Base-by-base conservation (phyloP, 2,797 vertebrate species). In the Lacerta agilis region DNA sequence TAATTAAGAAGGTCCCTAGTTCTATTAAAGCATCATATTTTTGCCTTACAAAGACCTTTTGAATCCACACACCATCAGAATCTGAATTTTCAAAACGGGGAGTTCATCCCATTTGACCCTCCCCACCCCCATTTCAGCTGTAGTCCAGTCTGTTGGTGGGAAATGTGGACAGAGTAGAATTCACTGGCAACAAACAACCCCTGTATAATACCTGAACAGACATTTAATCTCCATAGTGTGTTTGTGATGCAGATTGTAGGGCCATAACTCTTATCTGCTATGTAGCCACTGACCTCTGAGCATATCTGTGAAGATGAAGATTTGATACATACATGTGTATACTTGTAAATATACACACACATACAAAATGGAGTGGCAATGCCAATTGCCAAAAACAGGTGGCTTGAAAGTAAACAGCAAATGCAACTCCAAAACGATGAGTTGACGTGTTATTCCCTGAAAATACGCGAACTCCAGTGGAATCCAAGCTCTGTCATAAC, bases 401-500 rank as follows among this genome's bases (percentile, higher is more conserved):
- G 17, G 76, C 5, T 66, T 55, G 2, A 67, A 87, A 80, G 55
- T 61, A 61, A 61, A 23, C 58, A 61, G 58, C 6, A 80, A 84
- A 75, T 38, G 73, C 11, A 66, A 79, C 25, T 17, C 11, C 36
- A 18, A 29, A 20, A 29, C 41, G 15, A 18, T 66, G 29, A 18
- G 38, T 13, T 5, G n/a, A 61, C 43, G n/a, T 13, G 49, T 61
- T 25, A 43, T 72, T 86, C 38, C 75, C 38, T 79, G 61, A 72
- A 79, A 3, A 45, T 8, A 72, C 10, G 73, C 13, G 66, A 64
- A 83, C 76, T 78, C 76, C 64, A 33, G 33, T 23, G 66, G 66
- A 72, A 80, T 61, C 78, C 49, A 73, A 55, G 49, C 78, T 69
- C 64, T 86, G 41, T 55, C 64, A 64, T 80, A 86, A 72, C 72